These are phyloP conservation scores for Drosophila sturtevanti DNA, from an alignment of 1,140 invertebrate genomes.

Conservation along the genomic window DNA sequence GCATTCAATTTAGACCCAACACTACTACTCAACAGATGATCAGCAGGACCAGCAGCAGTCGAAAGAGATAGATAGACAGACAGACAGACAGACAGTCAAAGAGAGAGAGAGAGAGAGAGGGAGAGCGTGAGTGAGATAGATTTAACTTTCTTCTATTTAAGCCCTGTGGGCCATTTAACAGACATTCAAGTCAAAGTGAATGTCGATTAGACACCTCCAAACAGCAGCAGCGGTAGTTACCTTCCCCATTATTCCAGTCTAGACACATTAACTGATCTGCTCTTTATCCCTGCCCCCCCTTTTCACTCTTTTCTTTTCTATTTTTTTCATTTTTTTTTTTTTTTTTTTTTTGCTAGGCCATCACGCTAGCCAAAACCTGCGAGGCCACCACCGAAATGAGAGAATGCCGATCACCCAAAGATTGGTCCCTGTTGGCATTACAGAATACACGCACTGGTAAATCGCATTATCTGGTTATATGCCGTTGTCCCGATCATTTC, in stretches of 20 bases:
- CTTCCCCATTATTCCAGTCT: constrained; percentile 53
- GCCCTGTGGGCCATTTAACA: constrained; percentile 48
- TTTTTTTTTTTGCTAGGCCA: constrained; percentile 83
- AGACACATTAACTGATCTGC: constrained; percentile 43
- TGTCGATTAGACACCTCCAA: constrained; percentile 52
- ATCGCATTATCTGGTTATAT: constrained; percentile 96
- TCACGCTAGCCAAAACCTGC: constrained; percentile 96
- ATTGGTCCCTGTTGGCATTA: constrained; percentile 95
- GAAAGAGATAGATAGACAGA: background rate
- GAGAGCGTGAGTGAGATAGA: background rate
- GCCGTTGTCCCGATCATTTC: constrained; percentile 92
- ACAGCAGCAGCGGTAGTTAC: constrained; percentile 21
- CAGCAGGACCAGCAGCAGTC: constrained; percentile 15
- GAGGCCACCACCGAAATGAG: constrained; percentile 94
- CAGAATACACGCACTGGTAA: constrained; percentile 96
- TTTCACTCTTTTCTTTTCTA: background rate
- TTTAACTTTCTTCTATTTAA: constrained; percentile 60
- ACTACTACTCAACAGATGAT: constrained; percentile 30
- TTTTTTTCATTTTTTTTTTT: background rate
- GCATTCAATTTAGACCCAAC: constrained; percentile 67
- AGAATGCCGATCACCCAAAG: constrained; percentile 92
- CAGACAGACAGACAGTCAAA: background rate
- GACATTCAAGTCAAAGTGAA: constrained; percentile 50
- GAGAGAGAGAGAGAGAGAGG: background rate
- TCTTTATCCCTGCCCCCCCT: background rate